Evolutionary conservation across 2,888 invertebrate genomes (phyloP), one percentile per base, ranked within the genome.

Genomic region (Leptopterna dolabrata): DNA sequence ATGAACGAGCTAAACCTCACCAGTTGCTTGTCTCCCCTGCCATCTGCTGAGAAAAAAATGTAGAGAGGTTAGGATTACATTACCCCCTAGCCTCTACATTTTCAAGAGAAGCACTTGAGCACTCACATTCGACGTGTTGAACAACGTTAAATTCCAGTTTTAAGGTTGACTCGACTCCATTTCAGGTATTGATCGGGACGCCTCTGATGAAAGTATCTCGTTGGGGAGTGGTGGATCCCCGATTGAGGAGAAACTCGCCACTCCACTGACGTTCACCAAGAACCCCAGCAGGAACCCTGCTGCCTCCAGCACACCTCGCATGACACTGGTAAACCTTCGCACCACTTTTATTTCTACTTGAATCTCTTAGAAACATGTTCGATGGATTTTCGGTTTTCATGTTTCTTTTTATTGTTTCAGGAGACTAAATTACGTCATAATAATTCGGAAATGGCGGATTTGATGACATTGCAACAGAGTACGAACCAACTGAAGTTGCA

Each of bases 401-500:
- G 45, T 14, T 0, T 51, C n/a, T 51, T 1, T 16, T 63, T 0
- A 11, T 11, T 27, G 19, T 63, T 63, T 63, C 81, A 81, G 81
- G 81, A 81, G 16, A 30, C 41, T 30, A 81, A 36, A 36, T 19
- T 81, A 16, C 30, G 83, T 16, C 85, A 73, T 3, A 76, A 76
- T 43, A 73, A 71, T 24, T 43, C 71, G 0, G 85, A 73, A 27
- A 47, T 85, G 16, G 76, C 78, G 14, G 89, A 89, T 9, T 51
- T 89, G 16, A 30, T 87, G 14, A 86, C 47, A 24, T 29, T 88
- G 7, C 87, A 88, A 30, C 87, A 87, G 29, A 78, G 80, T n/a
- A 86, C 81, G 14, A 88, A 86, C 29, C 87, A 89, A 41, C 51
- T 89, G 41, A 88, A 89, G 76, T 85, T 88, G 63, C 87, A 87